Base-by-base conservation (phyloP, 1,140 invertebrate genomes). In the Pseudomyrmex pallidus region DNA sequence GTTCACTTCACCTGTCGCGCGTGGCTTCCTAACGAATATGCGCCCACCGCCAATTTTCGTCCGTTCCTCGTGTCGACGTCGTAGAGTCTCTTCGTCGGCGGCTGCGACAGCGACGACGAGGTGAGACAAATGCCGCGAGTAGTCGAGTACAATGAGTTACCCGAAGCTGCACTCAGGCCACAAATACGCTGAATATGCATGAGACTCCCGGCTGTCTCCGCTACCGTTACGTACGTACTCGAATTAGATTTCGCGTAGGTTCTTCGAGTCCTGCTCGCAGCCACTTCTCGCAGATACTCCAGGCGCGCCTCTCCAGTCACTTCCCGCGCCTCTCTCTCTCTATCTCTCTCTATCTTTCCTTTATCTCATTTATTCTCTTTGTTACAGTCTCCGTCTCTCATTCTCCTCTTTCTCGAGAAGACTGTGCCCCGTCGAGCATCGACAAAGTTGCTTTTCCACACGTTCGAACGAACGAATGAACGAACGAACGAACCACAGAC, bases 151-250 rank as follows among this genome's bases (percentile, higher is more conserved):
- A 92, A 93, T 92, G 91, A 92, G 91, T 92, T 89, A 89, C 88
- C 13, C 89, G 86, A 88, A 59, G 67, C 77, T 87, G 57, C 76
- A 80, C 68, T 89, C 87, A 82, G 82, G 84, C 89, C 91, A 88
- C 90, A 91, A 93, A 93, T 91, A 91, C 90, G 90, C 83, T 93
- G 93, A 93, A 93, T 93, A 93, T 93, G 90, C 92, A 93, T 93
- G 90, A 92, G 85, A 68, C 82, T 84, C 88, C 78, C 86, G 48
- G 56, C 50, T 85, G 83, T 83, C 74, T 70, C 83, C 46, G 52
- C 86, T 83, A 88, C 83, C 84, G 84, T 22, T 86, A 91, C 86
- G 88, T 91, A 90, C 85, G 89, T 92, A 89, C 91, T 92, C 90
- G 91, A 92, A 93, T 93, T 92, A 92, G 91, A 90, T 93, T 92